Base-by-base conservation (phyloP, 2,113 vertebrate genomes). In the Sylvilagus bachmani region DNA sequence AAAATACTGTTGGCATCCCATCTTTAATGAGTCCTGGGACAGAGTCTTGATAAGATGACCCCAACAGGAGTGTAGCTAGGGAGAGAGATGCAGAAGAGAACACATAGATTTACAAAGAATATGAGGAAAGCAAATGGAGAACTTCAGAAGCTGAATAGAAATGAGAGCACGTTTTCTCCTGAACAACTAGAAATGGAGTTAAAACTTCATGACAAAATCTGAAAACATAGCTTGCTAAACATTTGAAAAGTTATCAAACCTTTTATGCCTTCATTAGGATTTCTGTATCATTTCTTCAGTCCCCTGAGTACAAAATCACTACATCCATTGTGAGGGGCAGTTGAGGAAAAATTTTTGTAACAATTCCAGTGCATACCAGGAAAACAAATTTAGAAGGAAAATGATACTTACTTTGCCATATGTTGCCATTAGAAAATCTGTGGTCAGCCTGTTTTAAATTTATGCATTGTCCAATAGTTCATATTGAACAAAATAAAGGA, bases 331-430 rank as follows among this genome's bases (percentile, higher is more conserved):
- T 73, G 67, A 86, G 82, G 69, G 78, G 25, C 64, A 83, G 27
- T 62, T 73, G 55, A 79, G 29, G 55, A 83, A 82, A 75, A 71
- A 79, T 21, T 67, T 29, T 36, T 64, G 2, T 78, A 79, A 91
- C 33, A 81, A 67, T 14, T 74, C 73, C 51, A 73, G 6, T 87
- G 27, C 36, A 29, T 53, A 61, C 0, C 8, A 71, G n/a, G 70
- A 7, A 95, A 89, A 75, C 86, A 70, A 69, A 84, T 86, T 90
- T 69, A 84, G 77, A 87, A 93, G 31, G 13, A 44, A 92, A 75
- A 73, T 61, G 10, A 71, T 22, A 82, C 84, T 89, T 81, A 89
- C 74, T 86, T 89, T 89, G 4, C 49, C 22, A 77, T 25, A 55
- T 70, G 74, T n/a, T 61, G 24, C 38, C 31, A 66, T 44, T 53